Evolutionary conservation across 2,113 vertebrate genomes (phyloP).

Genomic region (Eclectus roratus): DNA sequence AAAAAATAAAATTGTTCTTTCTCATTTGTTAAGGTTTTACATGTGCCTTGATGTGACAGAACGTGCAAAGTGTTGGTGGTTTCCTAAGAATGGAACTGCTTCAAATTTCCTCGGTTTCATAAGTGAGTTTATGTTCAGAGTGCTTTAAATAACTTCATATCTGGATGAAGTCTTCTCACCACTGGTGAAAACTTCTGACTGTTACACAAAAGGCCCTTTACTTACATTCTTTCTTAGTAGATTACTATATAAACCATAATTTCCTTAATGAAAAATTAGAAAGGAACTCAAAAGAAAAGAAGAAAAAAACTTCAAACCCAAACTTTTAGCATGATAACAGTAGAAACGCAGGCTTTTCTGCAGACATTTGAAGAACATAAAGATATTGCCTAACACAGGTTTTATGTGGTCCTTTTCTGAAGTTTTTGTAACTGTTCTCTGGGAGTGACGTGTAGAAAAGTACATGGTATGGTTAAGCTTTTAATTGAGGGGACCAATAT

Average conservation of each 20-base stretch:
- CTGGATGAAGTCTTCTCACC: neutral
- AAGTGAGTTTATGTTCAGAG: neutral
- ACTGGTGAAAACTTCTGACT: neutral
- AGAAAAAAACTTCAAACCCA: neutral
- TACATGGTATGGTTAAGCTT: fast-evolving
- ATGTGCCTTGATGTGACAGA: neutral
- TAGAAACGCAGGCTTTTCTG: neutral
- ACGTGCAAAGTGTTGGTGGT: neutral
- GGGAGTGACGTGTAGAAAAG: neutral
- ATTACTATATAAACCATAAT: neutral
- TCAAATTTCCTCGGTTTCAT: neutral
- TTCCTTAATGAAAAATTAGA: neutral
- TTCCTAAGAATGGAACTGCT: neutral
- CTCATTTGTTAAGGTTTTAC: neutral
- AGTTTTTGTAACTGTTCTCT: neutral
- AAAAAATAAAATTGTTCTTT: neutral
- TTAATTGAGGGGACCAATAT: neutral
- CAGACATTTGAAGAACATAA: neutral
- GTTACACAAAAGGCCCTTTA: neutral
- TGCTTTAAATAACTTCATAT: neutral
- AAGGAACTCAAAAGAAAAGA: neutral
- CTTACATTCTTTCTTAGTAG: neutral
- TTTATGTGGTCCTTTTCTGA: neutral
- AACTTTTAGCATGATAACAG: neutral
- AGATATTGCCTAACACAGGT: neutral